Percentiles rank a stretch among this genome's conserved stretches.
These are phyloP conservation scores for Pissodes strobi DNA, from an alignment of 1,140 invertebrate species.

Conservation along the genomic window DNA sequence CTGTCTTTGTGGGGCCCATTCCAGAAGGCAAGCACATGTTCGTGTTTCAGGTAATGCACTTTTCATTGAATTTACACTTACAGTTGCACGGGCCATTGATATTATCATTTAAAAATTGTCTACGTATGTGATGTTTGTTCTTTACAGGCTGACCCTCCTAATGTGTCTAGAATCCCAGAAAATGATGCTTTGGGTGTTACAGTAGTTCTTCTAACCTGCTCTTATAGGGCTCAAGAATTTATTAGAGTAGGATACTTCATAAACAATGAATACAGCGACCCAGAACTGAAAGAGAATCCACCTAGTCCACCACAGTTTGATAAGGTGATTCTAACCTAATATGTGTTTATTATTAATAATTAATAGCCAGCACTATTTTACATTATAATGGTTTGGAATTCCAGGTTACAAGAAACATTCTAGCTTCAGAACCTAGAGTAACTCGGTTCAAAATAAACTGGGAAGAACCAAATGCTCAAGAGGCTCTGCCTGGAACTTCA, in stretches of 20 bases:
- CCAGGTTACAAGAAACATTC: slow-evolving; percentile 85
- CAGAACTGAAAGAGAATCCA: slow-evolving; percentile 92
- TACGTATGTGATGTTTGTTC: slow-evolving; percentile 5
- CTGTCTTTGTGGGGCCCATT: slow-evolving; percentile 95
- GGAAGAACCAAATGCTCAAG: slow-evolving; percentile 70
- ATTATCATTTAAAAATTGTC: no score
- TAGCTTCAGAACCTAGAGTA: slow-evolving; percentile 91
- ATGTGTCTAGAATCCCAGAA: slow-evolving; percentile 89
- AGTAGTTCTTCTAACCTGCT: slow-evolving; percentile 94
- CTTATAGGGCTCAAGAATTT: slow-evolving; percentile 91
- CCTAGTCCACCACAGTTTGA: slow-evolving; percentile 90
- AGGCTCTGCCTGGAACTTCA: slow-evolving; percentile 44
- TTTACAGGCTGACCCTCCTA: slow-evolving; percentile 83
- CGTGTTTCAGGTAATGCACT: slow-evolving; percentile 88
- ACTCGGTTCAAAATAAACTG: slow-evolving; percentile 98
- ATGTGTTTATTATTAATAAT: no score
- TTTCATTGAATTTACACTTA: no score
- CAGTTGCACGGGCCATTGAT: no score
- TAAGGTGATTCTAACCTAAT: slow-evolving; percentile 79
- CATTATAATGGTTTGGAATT: no score
- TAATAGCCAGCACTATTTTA: no score
- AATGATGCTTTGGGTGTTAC: slow-evolving; percentile 97
- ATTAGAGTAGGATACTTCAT: slow-evolving; percentile 98
- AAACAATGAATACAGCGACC: slow-evolving; percentile 96
- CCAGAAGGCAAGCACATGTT: slow-evolving; percentile 98